phyloP scores from a whole-genome alignment of 1,140 invertebrate genomes.

The Cherax quadricarinatus region DNA sequence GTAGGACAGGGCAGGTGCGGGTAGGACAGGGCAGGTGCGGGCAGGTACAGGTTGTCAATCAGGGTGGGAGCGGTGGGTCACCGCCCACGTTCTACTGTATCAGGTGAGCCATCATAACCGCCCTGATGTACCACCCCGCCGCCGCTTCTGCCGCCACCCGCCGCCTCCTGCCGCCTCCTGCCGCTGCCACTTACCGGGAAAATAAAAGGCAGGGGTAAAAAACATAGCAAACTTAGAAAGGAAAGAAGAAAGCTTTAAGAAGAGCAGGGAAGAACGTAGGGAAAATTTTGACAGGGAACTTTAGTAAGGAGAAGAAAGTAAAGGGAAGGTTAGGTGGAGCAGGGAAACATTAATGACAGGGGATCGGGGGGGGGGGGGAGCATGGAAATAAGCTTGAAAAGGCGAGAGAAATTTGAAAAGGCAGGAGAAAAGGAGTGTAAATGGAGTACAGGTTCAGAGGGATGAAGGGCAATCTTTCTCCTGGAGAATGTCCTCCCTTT shows the following conservation, averaged over 20 bases:
- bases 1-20: neutral
- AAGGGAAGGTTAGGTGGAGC: neutral
- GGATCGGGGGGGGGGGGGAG: neutral
- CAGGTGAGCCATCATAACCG: constrained; percentile 33
- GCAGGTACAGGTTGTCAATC: constrained; percentile 51
- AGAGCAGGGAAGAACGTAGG: neutral
- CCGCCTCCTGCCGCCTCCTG: too few species aligned
- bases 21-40: neutral
- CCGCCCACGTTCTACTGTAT: constrained; percentile 41
- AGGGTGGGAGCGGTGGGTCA: neutral
- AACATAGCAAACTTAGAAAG: too few species aligned
- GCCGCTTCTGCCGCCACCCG: neutral
- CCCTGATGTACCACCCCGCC: neutral
- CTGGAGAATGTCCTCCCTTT: too few species aligned
- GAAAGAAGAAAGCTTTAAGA: too few species aligned
- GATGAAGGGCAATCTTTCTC: too few species aligned
- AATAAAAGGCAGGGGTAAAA: neutral
- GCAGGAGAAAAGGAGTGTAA: neutral
- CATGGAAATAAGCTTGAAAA: neutral
- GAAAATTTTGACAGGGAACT: too few species aligned
- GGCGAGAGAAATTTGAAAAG: constrained; percentile 15
- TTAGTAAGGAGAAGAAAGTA: neutral
- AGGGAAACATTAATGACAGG: neutral
- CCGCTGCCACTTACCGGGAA: neutral
- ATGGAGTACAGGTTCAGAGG: neutral